phyloP scores from a whole-genome alignment of 2,797 vertebrate genomes.

The Anas capensis region DNA sequence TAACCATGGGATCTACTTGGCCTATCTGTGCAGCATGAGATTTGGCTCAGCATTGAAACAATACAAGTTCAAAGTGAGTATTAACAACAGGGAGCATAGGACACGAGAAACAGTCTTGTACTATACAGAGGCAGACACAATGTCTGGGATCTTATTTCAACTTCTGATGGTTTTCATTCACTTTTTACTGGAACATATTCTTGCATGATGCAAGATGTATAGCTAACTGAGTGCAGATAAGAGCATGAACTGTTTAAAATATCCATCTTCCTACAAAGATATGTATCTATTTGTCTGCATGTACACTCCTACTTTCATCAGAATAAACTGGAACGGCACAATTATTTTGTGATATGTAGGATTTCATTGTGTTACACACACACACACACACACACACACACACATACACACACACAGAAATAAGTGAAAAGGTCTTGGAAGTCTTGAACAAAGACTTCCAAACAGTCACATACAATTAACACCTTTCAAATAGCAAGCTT shows the following conservation, averaged over 20 bases:
- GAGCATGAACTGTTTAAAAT: neutral
- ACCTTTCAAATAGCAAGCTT: neutral
- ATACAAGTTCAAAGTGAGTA: neutral
- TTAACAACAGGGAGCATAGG: neutral
- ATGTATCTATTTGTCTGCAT: rapidly evolving
- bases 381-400: no score
- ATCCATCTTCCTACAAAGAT: rapidly evolving
- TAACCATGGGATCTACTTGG: neutral
- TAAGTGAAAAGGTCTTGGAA: neutral
- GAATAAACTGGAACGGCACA: neutral
- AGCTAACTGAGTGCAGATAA: neutral
- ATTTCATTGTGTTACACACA: rapidly evolving
- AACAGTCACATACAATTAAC: rapidly evolving
- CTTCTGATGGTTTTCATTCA: neutral
- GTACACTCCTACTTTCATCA: neutral
- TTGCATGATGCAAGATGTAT: rapidly evolving
- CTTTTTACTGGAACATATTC: neutral
- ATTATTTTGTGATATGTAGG: rapidly evolving
- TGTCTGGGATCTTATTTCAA: neutral
- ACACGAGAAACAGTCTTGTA: neutral
- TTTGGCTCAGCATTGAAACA: neutral
- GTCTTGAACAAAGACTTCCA: neutral
- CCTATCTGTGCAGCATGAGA: neutral
- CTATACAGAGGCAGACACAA: rapidly evolving
- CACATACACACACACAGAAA: neutral